Evolutionary conservation across 2,888 invertebrate genomes (phyloP).

Genomic region (Rotaria socialis): DNA sequence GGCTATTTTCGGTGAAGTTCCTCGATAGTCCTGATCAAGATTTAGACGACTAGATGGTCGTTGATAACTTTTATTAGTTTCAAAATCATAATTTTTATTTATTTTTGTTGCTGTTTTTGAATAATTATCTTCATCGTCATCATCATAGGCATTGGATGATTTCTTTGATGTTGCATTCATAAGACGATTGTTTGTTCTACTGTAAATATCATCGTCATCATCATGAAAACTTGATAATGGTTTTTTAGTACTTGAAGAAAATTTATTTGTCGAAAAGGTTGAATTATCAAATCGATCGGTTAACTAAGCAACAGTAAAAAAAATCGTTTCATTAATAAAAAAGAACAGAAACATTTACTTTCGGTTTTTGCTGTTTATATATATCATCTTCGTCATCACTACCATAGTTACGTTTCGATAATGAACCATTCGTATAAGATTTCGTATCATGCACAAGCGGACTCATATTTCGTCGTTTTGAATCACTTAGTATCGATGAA

Average conservation of each 20-base stretch:
- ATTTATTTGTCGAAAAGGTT: not conserved
- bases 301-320: not conserved
- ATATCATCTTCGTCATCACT: not conserved
- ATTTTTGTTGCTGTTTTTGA: not conserved
- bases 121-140: not conserved
- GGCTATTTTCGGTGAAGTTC: too few species aligned
- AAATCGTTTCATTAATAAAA: too few species aligned
- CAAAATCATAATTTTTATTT: too few species aligned
- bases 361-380: not conserved
- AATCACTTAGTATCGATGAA: not conserved
- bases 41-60: not conserved
- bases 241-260: not conserved
- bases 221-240: not conserved
- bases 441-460: not conserved
- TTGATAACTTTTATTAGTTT: not conserved
- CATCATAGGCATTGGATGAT: not conserved
- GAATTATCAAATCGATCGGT: not conserved
- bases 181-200: not conserved
- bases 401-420: not conserved
- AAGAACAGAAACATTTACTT: not conserved
- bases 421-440: not conserved
- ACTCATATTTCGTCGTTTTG: not conserved
- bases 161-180: not conserved
- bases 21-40: not conserved
- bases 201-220: not conserved